Base-by-base conservation (phyloP, 2,888 invertebrate genomes). In the Apamea sordens region DNA sequence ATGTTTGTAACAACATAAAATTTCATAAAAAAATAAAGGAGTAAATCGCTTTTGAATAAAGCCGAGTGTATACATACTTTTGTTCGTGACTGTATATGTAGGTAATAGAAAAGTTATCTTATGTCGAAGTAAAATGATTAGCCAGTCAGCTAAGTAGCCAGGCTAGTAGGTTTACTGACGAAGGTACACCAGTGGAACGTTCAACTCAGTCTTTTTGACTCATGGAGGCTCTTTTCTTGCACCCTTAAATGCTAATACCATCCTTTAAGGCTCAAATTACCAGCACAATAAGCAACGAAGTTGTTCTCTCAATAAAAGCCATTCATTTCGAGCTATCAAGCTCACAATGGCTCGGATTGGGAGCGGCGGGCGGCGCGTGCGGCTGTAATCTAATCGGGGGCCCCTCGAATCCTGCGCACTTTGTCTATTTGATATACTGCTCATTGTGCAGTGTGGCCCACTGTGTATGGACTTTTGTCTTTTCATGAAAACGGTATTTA, bases 321-420 rank as follows among this genome's bases (percentile, higher is more conserved):
- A 80, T 85, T 85, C 61, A 77, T 84, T 84, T 65, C 77, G 6
- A 84, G 73, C 83, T 74, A 76, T 76, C 84, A 76, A 63, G 67
- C 73, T 32, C 64, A 87, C 87, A 86, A 84, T 86, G 77, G 85
- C 83, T 56, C 80, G 77, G 80, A 86, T 84, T 87, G 85, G 81
- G 85, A 84, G 87, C 85, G 73, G 56, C 84, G 24, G 24, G 53
- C 53, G 80, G 72, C 80, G 87, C 87, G 77, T 77, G 85, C 83
- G 85, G 77, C 67, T 75, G 86, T 84, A 89, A 91, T 90, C 91
- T 91, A 90, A 91, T 91, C 91, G 88, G 81, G 65, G 84, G 87
- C 85, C 87, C 79, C 89, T 87, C 86, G 88, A 90, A 87, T 90
- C 84, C 86, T 84, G 80, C 80, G 80, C 78, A 80, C 79, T 82